Evolutionary conservation across 2,888 invertebrate genomes (phyloP).

Genomic region (Actias luna): DNA sequence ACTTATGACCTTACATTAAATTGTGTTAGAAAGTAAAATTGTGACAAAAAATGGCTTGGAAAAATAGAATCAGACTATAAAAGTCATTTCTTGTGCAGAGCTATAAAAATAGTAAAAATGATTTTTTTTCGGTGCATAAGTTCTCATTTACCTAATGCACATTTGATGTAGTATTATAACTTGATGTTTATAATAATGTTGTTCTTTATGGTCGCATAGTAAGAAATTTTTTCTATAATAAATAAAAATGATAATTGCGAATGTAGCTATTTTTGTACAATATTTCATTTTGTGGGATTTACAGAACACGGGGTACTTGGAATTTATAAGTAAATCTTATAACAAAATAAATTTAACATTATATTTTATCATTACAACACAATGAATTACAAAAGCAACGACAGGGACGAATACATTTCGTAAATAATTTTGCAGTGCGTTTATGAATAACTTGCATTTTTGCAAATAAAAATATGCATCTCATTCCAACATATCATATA

Average conservation of each 20-base stretch:
- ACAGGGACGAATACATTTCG: conserved; percentile 5
- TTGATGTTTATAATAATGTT: background rate
- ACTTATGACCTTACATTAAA: background rate
- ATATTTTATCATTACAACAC: background rate
- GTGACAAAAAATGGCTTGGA: too few species aligned
- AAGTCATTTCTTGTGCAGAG: background rate
- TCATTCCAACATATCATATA: background rate
- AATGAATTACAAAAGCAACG: background rate
- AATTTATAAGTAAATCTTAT: background rate
- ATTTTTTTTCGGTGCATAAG: background rate
- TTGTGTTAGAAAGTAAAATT: too few species aligned
- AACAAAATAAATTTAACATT: background rate
- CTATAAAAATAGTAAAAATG: background rate
- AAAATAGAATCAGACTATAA: too few species aligned
- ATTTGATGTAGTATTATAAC: background rate
- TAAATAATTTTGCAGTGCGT: conserved; percentile 2
- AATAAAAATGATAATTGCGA: background rate
- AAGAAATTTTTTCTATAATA: background rate
- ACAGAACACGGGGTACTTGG: background rate
- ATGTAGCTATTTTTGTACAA: background rate
- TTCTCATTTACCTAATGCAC: background rate
- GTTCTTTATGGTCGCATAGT: background rate
- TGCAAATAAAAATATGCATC: background rate
- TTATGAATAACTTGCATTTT: conserved; percentile 3
- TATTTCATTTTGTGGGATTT: background rate